Conservation (phyloP, 2,888 invertebrate species). For the Trissonchulus latispiculum region DNA sequence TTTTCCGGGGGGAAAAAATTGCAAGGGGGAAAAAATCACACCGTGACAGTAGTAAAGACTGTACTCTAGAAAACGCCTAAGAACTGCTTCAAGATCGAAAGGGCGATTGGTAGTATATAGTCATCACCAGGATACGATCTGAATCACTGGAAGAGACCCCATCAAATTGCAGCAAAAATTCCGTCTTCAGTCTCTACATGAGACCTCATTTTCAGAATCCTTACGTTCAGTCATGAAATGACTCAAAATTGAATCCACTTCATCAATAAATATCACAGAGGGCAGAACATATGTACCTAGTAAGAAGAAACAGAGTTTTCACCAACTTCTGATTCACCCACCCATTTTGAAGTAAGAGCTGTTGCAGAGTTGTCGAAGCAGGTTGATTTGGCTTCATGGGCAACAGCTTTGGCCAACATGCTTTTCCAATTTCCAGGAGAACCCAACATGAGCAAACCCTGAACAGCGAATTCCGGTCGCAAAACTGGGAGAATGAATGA, state of each 20-base stretch:
- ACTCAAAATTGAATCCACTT: conserved; percentile 88
- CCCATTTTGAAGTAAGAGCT: conserved; percentile 87
- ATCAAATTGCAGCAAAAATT: conserved; percentile 95
- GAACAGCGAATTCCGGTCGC: conserved; percentile 78
- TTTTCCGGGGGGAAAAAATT: too few species aligned
- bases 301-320: conserved; percentile 85
- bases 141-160: conserved; percentile 64
- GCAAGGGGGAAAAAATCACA: too few species aligned
- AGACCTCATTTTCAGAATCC: conserved; percentile 89
- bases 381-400: conserved; percentile 87
- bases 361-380: conserved; percentile 98
- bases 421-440: conserved; percentile 86
- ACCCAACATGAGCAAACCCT: conserved; percentile 84
- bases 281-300: conserved; percentile 77
- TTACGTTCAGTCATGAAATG: conserved; percentile 87
- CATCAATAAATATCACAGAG: conserved; percentile 58
- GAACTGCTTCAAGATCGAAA: conserved; percentile 87
- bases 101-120: conserved; percentile 98
- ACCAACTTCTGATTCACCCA: conserved; percentile 98
- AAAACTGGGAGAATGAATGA: conserved; percentile 84
- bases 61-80: too few species aligned
- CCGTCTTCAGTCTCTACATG: conserved; percentile 83
- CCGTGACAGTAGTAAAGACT: too few species aligned
- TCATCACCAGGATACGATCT: conserved; percentile 89
- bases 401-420: conserved; percentile 86